Percentiles rank a stretch among this genome's conserved stretches.
Evolutionary conservation across 2,888 invertebrate species (phyloP).

Genomic region (Lasioglossum vierecki): DNA sequence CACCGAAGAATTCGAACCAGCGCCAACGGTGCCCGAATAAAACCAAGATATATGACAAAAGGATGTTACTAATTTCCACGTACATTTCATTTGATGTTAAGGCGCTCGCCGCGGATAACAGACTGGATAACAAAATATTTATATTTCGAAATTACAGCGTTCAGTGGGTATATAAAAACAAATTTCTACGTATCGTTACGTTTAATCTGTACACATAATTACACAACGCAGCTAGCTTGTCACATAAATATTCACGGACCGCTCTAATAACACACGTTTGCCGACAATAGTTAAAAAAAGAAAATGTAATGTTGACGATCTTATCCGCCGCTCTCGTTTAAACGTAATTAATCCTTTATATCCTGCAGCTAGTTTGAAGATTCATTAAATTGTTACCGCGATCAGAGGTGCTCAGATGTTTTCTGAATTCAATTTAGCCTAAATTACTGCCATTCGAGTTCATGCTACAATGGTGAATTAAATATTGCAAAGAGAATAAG

Average conservation of each 20-base stretch:
- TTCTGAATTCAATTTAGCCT: not conserved
- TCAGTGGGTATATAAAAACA: not conserved
- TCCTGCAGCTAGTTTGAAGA: not conserved
- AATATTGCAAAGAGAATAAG: too few relatives aligned
- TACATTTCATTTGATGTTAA: not conserved
- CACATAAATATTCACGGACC: not conserved
- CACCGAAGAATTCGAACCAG: not conserved
- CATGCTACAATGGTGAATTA: not conserved
- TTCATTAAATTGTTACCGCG: not conserved
- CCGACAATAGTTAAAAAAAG: not conserved
- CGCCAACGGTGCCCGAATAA: not conserved
- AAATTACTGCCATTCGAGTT: not conserved
- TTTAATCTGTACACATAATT: constrained; percentile 9
- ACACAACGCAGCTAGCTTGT: not conserved
- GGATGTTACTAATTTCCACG: constrained; percentile 13
- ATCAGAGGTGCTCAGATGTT: not conserved
- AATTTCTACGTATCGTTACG: not conserved
- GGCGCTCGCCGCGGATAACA: not conserved
- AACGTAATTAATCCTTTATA: not conserved
- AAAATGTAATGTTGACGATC: not conserved
- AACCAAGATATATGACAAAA: constrained; percentile 8
- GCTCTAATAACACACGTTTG: not conserved
- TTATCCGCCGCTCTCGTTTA: not conserved
- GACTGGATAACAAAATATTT: not conserved
- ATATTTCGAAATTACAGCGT: not conserved